Percentiles rank a stretch among this genome's conserved stretches.
Conservation (phyloP, 2,888 invertebrate species). For the Eilema caniola region DNA sequence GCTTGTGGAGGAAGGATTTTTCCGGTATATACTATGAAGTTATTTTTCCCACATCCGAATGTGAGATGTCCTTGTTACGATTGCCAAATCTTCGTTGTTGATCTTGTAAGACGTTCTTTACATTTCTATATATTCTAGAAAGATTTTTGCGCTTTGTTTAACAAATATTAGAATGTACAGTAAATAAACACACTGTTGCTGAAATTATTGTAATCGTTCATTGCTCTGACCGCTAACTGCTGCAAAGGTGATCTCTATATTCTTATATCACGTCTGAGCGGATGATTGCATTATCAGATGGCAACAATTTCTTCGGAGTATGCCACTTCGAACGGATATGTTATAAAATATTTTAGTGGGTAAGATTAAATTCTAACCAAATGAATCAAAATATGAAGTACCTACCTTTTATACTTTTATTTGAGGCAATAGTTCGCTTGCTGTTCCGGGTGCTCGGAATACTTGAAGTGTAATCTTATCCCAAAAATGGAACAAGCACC, state of each 20-base stretch:
- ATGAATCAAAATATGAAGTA: background rate
- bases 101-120: constrained; percentile 1
- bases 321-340: constrained; percentile 45
- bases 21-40: background rate
- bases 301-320: constrained; percentile 59
- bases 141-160: background rate
- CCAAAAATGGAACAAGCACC: too few relatives aligned
- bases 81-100: constrained; percentile 15
- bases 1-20: constrained; percentile 15
- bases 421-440: too few relatives aligned
- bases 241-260: constrained; percentile 63
- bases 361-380: background rate
- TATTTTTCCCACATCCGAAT: background rate
- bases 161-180: background rate
- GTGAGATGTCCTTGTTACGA: constrained; percentile 14
- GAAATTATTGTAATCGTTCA: constrained; percentile 56
- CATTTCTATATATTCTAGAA: background rate
- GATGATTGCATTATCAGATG: constrained; percentile 72
- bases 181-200: constrained; percentile 2
- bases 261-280: constrained; percentile 42
- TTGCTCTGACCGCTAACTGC: constrained; percentile 59
- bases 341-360: constrained; percentile 19
- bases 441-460: too few relatives aligned
- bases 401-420: too few relatives aligned
- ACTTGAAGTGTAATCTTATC: too few relatives aligned